Evolutionary conservation across 2,888 invertebrate species (phyloP), one percentile per base, ranked within the genome.

Genomic region (Biston stratarius): DNA sequence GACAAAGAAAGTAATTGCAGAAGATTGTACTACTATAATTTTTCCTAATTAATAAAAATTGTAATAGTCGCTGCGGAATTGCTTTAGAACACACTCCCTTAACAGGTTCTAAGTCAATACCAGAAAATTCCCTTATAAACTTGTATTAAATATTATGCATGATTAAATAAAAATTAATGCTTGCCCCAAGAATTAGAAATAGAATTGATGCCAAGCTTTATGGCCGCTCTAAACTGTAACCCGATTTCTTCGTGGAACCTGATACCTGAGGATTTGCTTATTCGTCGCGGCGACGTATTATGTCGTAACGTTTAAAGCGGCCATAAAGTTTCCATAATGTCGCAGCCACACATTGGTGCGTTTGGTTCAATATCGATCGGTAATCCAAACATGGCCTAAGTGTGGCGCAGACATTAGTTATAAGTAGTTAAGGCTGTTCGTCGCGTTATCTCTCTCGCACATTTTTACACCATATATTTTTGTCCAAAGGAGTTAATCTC

Each of bases 111-210:
- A 38, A n/a, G 33, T n/a, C 24, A 15, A 58, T 58, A 15, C 58
- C 47, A 11, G 42, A 61, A 36, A 60, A 42, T 2, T 6, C 11
- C 10, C 15, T 38, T 10, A 42, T 55, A 55, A 49, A 5, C 45
- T 45, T 45, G 55, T 42, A 40, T 47, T 12, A 59, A 55, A 55
- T 5, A 45, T 34, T 61, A 6, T 60, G 64, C 64, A 64, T 64
- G 64, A 12, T 10, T 51, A 11, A 48, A 24, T 48, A 51, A 11
- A 34, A 51, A 57, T 62, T 56, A 63, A 62, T 64, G 67, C 69
- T 64, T 66, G 45, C 14, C 24, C 10, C 36, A 12, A 38, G 10
- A 14, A 40, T 49, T 34, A 12, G 42, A 53, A 6, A 12, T 55
- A 2, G 38, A 38, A 9, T 52, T 33, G 24, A 24, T 15, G 38